A percentile compares a stretch with the other conserved stretches of the same genome.
Conservation (phyloP, 2,113 vertebrate genomes). For the Zosterops hypoxanthus region DNA sequence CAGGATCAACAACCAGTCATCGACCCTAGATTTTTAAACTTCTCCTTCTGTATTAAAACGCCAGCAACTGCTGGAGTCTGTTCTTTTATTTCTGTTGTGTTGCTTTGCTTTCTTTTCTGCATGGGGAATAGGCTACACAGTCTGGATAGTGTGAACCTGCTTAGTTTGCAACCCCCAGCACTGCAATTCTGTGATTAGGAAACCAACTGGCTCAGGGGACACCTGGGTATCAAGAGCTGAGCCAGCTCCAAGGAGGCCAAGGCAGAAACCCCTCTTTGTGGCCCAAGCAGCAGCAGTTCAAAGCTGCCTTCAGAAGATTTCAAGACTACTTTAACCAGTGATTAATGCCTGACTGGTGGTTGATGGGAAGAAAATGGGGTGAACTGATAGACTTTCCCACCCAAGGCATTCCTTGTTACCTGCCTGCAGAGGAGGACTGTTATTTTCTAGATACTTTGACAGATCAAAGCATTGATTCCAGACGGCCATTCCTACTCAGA, state of each 20-base stretch:
- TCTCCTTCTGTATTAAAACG: fast-evolving
- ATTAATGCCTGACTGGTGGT: not conserved
- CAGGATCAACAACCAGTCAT: not conserved
- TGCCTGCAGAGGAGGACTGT: not conserved
- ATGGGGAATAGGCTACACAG: not conserved
- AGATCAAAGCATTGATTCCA: not conserved
- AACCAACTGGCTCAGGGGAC: not conserved
- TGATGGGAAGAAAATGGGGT: not conserved
- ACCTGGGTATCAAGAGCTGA: not conserved
- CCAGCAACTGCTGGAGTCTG: not conserved
- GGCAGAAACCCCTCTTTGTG: not conserved
- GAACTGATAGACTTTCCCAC: not conserved
- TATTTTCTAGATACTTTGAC: not conserved
- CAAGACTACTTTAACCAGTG: not conserved
- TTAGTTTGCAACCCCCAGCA: not conserved
- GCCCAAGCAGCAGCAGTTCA: not conserved
- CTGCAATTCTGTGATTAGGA: not conserved
- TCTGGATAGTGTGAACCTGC: not conserved
- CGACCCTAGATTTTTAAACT: not conserved
- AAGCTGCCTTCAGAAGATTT: not conserved
- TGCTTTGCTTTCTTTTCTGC: not conserved
- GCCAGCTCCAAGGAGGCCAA: not conserved
- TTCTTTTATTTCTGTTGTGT: not conserved
- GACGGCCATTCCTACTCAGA: not conserved
- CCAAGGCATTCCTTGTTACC: not conserved